Conservation (phyloP, 2,797 vertebrate genomes). For the Psittacula derbiana region DNA sequence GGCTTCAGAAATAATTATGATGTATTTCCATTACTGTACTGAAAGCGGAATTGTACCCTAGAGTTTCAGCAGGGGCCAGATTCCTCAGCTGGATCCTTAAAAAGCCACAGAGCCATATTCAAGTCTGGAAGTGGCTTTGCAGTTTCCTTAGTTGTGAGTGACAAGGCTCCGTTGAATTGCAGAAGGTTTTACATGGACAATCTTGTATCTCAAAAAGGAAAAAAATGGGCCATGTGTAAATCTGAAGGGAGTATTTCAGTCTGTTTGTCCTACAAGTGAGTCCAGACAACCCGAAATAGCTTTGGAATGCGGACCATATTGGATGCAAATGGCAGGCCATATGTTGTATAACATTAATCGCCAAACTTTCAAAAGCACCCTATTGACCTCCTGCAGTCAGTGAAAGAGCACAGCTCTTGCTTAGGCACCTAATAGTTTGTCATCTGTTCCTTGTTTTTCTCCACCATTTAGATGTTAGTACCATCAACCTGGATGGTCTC, state of each 20-base stretch:
- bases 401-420: background rate
- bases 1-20: background rate
- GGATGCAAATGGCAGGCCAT: slow-evolving; percentile 34
- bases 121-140: background rate
- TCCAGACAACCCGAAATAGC: slow-evolving; percentile 32
- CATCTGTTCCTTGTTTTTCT: slow-evolving; percentile 22
- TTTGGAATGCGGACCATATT: slow-evolving; percentile 26
- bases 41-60: background rate
- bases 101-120: background rate
- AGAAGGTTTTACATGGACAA: background rate
- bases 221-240: background rate
- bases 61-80: background rate
- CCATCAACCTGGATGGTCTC: slow-evolving; percentile 32
- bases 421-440: slow-evolving; percentile 12
- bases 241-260: background rate
- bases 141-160: background rate
- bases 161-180: background rate
- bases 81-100: background rate
- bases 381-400: slow-evolving; percentile 1
- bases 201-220: background rate
- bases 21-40: background rate
- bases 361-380: slow-evolving; percentile 9
- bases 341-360: slow-evolving; percentile 32
- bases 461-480: background rate
- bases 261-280: background rate